A percentile compares a stretch with the other conserved stretches of the same genome.
Evolutionary conservation across 2,888 invertebrate species (phyloP).

Genomic region (Saturnia japonica): DNA sequence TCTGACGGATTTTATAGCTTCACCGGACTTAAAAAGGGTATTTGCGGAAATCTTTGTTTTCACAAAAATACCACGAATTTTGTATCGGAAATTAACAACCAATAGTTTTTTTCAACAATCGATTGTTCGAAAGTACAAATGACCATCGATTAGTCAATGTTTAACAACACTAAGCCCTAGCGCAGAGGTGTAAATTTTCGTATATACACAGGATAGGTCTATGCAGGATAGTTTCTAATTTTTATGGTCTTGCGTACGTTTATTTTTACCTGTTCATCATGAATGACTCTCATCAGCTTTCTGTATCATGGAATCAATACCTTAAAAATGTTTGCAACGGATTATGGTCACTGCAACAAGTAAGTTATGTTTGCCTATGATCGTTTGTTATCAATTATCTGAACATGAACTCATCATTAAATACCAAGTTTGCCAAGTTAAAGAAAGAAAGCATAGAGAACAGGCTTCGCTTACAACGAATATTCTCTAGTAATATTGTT

Average conservation of each 20-base stretch:
- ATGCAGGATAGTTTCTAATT: not conserved
- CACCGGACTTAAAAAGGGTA: no score
- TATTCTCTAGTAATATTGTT: no score
- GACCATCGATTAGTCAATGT: no score
- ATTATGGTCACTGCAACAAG: constrained; percentile 22
- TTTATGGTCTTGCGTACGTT: not conserved
- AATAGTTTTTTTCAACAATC: no score
- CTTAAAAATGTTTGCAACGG: constrained; percentile 25
- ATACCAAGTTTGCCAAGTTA: not conserved
- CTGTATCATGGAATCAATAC: constrained; percentile 23
- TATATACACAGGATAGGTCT: not conserved
- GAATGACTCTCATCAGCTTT: not conserved
- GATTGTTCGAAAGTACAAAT: no score
- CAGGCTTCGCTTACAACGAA: not conserved
- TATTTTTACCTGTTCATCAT: not conserved
- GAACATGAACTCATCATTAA: not conserved
- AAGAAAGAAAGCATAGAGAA: not conserved
- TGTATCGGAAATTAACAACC: no score
- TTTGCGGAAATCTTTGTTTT: no score
- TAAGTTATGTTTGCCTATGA: not conserved
- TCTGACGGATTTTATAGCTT: no score
- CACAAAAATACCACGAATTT: no score
- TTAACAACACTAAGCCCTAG: no score
- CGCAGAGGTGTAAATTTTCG: no score
- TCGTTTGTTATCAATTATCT: not conserved